Base-by-base conservation (phyloP, 2,113 vertebrate genomes). In the Nycticorax nycticorax region DNA sequence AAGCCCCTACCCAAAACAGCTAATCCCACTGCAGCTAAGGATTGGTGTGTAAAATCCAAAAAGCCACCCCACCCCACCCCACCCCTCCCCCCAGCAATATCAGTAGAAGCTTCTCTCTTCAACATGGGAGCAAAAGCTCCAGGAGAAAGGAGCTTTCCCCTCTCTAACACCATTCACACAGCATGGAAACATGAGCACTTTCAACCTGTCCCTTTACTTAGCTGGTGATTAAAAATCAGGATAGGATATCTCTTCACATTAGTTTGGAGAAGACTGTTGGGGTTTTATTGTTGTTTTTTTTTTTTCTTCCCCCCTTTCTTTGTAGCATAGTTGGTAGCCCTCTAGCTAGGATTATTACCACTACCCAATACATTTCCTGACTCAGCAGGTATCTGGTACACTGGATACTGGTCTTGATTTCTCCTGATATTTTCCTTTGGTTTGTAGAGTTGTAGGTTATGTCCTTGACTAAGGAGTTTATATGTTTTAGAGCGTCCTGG, bases 161-260 rank as follows among this genome's bases (percentile, higher is more conserved):
- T 52, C 48, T 55, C n/a, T 48, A 28, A 26, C 3, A 30, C 56
- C 15, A 37, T 62, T 67, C 39, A 74, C 26, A 50, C 5, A 89
- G 1, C 8, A 43, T 8, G 13, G 21, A 79, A 80, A 73, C 22
- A 4, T 3, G 7, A 67, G 3, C 1, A 81, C n/a, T 41, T 89
- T 56, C 33, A 30, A 33, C 5, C 21, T 48, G 6, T 8, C 4
- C 26, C 69, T 85, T 92, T 37, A 21, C 21, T 64, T 52, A 41
- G 21, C 11, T n/a, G 17, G 16, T 59, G 17, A 60, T 37, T 72
- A 47, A 63, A 60, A 41, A 13, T 37, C 53, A 60, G 37, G 32
- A 69, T 15, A 60, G 18, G 13, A 17, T 41, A 12, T 24, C 14
- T 67, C 14, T 59, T 30, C 17, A 28, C 0, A 0, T 63, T 37